phyloP scores from a whole-genome alignment of 2,797 vertebrate genomes.

The Astyanax mexicanus region DNA sequence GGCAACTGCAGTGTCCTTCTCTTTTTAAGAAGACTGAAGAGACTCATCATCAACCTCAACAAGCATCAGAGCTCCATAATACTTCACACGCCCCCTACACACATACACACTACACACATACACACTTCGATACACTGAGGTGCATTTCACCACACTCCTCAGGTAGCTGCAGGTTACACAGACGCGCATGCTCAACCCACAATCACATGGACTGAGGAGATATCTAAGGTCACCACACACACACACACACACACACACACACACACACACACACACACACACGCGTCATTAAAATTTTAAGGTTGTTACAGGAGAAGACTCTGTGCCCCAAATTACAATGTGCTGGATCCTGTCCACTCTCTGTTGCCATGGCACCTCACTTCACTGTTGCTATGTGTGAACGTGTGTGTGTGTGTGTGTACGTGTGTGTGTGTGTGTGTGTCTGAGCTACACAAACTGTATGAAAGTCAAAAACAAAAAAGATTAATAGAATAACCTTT shows the following conservation, averaged over 20 bases:
- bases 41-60: constrained; percentile 23
- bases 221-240: neutral
- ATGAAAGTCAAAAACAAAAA: too few species aligned
- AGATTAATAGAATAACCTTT: too few species aligned
- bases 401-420: neutral
- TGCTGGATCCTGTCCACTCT: constrained; percentile 4
- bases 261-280: neutral
- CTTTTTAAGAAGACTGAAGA: constrained; percentile 28
- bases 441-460: too few species aligned
- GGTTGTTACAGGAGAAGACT: constrained; percentile 7
- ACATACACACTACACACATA: neutral
- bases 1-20: constrained; percentile 1
- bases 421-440: neutral
- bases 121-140: too few species aligned
- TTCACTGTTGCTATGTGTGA: constrained; percentile 8
- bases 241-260: neutral
- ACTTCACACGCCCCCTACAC: neutral
- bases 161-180: constrained; percentile 8
- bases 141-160: neutral
- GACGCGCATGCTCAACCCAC: neutral
- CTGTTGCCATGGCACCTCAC: constrained; percentile 33
- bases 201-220: neutral
- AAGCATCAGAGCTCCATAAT: neutral
- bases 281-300: constrained; percentile 31
- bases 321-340: constrained; percentile 22